Evolutionary conservation across 2,113 vertebrate species (phyloP).

Genomic region (Serinus canaria): DNA sequence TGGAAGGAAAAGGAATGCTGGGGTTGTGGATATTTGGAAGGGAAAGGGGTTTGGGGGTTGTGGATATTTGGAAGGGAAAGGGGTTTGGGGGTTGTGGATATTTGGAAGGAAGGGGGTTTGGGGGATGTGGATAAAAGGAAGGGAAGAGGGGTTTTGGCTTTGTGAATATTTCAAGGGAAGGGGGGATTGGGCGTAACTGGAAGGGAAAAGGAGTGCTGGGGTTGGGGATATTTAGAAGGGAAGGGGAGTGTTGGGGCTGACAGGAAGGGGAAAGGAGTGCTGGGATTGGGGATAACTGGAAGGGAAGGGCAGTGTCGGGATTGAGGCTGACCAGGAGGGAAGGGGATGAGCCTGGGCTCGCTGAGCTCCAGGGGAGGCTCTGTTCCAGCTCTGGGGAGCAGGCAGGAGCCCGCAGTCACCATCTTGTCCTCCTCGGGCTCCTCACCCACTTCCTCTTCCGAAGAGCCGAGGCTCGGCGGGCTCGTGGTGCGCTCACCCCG

Average conservation of each 20-base stretch:
- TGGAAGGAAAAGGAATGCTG: too few relatives aligned
- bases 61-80: neutral
- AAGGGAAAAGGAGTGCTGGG: neutral
- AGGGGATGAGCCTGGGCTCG: neutral
- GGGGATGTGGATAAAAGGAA: neutral
- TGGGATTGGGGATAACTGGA: neutral
- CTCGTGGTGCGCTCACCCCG: accelerated
- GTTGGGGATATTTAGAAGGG: neutral
- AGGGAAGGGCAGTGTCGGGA: neutral
- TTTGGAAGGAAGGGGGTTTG: too few relatives aligned
- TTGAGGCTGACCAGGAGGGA: accelerated
- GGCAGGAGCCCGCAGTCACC: neutral
- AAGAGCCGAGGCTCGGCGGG: accelerated
- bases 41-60: too few relatives aligned
- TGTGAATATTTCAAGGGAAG: neutral
- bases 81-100: neutral
- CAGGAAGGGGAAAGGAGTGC: neutral
- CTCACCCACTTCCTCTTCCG: neutral
- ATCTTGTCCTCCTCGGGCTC: neutral
- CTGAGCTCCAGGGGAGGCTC: too few relatives aligned
- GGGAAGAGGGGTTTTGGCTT: neutral
- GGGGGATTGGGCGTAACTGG: accelerated
- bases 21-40: too few relatives aligned
- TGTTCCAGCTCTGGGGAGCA: neutral
- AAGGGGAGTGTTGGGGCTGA: neutral